Evolutionary conservation across 2,797 vertebrate species (phyloP).

Genomic region (Danio albolineatus): DNA sequence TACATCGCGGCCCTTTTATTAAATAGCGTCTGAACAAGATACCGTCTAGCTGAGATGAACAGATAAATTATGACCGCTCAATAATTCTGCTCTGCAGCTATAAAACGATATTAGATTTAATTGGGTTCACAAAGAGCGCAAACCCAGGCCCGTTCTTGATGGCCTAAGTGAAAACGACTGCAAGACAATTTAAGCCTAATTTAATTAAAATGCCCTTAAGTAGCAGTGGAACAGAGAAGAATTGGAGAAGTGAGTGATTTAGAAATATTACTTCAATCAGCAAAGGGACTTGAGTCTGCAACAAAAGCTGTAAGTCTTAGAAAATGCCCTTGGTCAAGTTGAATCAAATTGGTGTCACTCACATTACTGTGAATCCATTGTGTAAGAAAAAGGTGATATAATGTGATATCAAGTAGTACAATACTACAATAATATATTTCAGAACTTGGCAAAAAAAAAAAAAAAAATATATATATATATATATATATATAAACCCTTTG

Average conservation of each 20-base stretch:
- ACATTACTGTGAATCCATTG: neutral
- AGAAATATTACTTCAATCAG: conserved; percentile 33
- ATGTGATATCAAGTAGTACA: neutral
- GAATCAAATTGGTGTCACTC: neutral
- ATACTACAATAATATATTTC: no score
- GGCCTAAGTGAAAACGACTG: conserved; percentile 30
- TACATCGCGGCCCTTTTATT: neutral
- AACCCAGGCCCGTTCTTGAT: conserved; percentile 32
- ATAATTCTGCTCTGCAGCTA: conserved; percentile 18
- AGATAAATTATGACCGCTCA: conserved; percentile 5
- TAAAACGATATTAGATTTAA: conserved; percentile 30
- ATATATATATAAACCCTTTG: no score
- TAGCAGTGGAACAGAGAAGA: conserved; percentile 12
- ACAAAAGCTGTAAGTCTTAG: conserved; percentile 5
- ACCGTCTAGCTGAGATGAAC: conserved; percentile 15
- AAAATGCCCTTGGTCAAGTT: neutral
- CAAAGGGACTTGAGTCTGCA: neutral
- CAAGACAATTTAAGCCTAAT: conserved; percentile 38
- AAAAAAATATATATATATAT: no score
- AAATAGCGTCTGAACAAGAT: conserved; percentile 1
- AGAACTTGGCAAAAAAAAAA: no score
- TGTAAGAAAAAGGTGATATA: neutral
- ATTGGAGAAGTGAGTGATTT: conserved; percentile 7
- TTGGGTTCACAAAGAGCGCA: conserved; percentile 37
- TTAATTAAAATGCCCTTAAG: conserved; percentile 42